Conservation (phyloP, 2,113 vertebrate genomes). For the Takifugu flavidus region DNA sequence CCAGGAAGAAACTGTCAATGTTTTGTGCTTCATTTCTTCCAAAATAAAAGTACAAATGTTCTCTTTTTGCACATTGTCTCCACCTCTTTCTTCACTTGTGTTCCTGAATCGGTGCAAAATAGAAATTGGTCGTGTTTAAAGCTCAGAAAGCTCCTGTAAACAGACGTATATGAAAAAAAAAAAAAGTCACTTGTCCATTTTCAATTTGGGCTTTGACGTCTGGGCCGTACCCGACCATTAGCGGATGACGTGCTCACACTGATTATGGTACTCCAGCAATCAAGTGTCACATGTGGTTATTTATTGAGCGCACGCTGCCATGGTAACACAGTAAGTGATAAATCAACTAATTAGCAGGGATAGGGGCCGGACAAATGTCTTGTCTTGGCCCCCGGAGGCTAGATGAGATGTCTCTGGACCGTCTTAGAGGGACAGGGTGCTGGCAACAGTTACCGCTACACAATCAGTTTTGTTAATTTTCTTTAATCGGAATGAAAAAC, state of each 20-base stretch:
- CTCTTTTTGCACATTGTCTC: conserved; percentile 17
- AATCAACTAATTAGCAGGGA: neutral
- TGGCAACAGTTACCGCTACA: neutral
- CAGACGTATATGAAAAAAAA: too few species aligned
- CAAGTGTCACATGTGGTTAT: too few species aligned
- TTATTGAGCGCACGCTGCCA: neutral
- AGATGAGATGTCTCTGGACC: neutral
- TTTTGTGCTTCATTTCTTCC: conserved; percentile 68
- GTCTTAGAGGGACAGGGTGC: neutral
- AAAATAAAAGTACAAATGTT: conserved; percentile 61
- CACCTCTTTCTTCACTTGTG: too few species aligned
- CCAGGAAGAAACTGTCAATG: conserved; percentile 71
- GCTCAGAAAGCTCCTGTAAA: too few species aligned
- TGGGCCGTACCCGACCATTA: too few species aligned
- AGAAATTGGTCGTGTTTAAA: too few species aligned
- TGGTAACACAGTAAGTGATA: neutral
- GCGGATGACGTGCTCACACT: too few species aligned
- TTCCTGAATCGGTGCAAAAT: too few species aligned
- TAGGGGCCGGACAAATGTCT: neutral
- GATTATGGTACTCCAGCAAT: too few species aligned
- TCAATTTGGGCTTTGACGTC: too few species aligned
- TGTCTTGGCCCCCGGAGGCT: neutral
- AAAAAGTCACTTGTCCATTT: too few species aligned
- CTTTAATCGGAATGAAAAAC: neutral
- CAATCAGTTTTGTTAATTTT: neutral